phyloP scores from a whole-genome alignment of 1,140 invertebrate species.

The Pararge aegeria region DNA sequence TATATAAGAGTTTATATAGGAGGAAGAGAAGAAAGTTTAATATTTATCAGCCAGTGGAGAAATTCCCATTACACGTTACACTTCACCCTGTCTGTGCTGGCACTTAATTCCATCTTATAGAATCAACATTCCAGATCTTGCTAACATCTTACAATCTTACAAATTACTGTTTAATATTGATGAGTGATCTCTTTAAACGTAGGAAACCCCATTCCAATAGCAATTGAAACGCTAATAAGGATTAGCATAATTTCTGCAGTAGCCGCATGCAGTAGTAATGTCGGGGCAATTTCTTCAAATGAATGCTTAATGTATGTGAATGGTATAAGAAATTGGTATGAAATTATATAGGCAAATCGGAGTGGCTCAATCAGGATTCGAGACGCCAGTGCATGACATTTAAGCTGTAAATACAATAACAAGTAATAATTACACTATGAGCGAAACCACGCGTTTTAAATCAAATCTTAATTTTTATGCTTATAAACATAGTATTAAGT shows the following conservation, averaged over 20 bases:
- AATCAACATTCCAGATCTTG: neutral
- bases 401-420: too few species aligned
- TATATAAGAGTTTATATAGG: too few species aligned
- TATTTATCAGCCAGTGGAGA: neutral
- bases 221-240: constrained; percentile 2
- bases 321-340: constrained; percentile 2
- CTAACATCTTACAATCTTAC: neutral
- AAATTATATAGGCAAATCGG: constrained; percentile 10
- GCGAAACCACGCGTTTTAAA: too few species aligned
- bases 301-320: constrained; percentile 16
- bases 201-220: constrained; percentile 3
- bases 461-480: too few species aligned
- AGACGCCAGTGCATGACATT: neutral
- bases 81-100: neutral
- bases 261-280: constrained; percentile 19
- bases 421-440: neutral
- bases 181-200: constrained; percentile 19
- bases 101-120: constrained; percentile 1
- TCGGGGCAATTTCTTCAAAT: constrained; percentile 22
- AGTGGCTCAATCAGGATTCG: neutral
- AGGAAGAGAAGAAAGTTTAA: neutral
- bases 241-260: constrained; percentile 24
- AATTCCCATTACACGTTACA: neutral
- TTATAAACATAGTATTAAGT: too few species aligned
- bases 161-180: constrained; percentile 17